Percentiles rank a stretch among this genome's conserved stretches.
These are phyloP conservation scores for Lasiurus cinereus DNA, from an alignment of 2,113 vertebrate species.

Conservation along the genomic window DNA sequence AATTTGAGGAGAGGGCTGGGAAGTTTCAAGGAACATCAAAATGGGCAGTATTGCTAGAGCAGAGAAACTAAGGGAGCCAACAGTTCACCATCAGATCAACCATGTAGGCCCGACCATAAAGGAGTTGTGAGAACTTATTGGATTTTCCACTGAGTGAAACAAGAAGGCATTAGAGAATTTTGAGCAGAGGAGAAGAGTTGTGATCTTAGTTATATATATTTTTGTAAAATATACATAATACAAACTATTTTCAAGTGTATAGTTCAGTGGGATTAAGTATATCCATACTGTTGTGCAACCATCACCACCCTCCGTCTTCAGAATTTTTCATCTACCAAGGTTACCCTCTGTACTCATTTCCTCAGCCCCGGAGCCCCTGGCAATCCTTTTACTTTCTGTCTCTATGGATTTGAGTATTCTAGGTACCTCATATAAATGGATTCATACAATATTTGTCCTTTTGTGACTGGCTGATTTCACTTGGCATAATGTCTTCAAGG, in stretches of 20 bases:
- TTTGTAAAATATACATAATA: not conserved
- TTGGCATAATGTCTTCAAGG: not conserved
- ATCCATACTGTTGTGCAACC: too few species aligned
- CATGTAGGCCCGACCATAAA: not conserved
- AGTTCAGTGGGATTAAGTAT: not conserved
- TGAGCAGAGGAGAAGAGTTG: not conserved
- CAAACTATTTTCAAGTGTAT: not conserved
- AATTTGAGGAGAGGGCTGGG: not conserved
- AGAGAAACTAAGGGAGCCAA: not conserved
- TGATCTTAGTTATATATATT: not conserved
- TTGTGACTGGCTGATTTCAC: not conserved
- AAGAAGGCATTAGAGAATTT: not conserved
- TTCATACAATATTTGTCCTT: not conserved
- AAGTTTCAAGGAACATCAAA: conserved; percentile 38
- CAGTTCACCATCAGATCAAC: not conserved
- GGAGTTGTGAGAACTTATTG: not conserved
- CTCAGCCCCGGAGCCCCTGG: not conserved
- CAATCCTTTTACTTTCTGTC: not conserved
- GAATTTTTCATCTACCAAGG: not conserved
- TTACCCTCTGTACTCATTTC: not conserved
- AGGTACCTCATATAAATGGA: not conserved
- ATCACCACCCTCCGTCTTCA: not conserved
- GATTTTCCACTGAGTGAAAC: not conserved
- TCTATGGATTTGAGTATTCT: not conserved
- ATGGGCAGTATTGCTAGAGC: not conserved